These are phyloP conservation scores for Meteorus cinctellus DNA, from an alignment of 2,888 invertebrate species.

Conservation along the genomic window DNA sequence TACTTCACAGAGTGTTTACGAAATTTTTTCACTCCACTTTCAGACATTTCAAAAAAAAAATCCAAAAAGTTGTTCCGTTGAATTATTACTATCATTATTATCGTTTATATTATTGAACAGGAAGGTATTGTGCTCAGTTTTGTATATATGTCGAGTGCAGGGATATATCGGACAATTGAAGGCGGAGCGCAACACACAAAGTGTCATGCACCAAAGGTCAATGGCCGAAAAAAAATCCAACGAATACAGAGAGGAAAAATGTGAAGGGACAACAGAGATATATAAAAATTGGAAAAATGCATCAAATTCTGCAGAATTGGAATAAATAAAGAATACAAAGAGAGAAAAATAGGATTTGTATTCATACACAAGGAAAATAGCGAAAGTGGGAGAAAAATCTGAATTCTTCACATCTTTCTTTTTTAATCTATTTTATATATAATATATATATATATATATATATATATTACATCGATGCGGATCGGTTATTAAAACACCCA, in stretches of 20 bases:
- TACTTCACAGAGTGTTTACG: too few relatives aligned
- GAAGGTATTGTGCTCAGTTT: too few relatives aligned
- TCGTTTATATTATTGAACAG: too few relatives aligned
- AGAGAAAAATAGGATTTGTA: not conserved
- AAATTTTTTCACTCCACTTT: too few relatives aligned
- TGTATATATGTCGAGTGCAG: too few relatives aligned
- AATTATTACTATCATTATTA: too few relatives aligned
- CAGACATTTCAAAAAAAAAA: too few relatives aligned
- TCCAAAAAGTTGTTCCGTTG: too few relatives aligned
- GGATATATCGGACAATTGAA: conserved; percentile 9
- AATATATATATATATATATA: conserved; percentile 2
- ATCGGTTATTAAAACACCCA: conserved; percentile 39
- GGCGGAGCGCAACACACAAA: not conserved
- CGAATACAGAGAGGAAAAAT: not conserved
- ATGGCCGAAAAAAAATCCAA: not conserved
- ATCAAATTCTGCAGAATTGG: conserved; percentile 3
- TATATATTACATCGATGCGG: conserved; percentile 40
- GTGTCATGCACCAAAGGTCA: conserved; percentile 22
- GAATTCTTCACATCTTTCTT: conserved; percentile 25
- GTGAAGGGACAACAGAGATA: conserved; percentile 18
- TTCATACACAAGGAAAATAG: not conserved
- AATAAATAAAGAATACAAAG: too few relatives aligned
- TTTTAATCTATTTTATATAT: not conserved
- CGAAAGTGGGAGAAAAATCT: conserved; percentile 34
- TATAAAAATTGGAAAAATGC: conserved; percentile 23